phyloP scores from a whole-genome alignment of 2,888 invertebrate species.

The Brachypterus glaber region DNA sequence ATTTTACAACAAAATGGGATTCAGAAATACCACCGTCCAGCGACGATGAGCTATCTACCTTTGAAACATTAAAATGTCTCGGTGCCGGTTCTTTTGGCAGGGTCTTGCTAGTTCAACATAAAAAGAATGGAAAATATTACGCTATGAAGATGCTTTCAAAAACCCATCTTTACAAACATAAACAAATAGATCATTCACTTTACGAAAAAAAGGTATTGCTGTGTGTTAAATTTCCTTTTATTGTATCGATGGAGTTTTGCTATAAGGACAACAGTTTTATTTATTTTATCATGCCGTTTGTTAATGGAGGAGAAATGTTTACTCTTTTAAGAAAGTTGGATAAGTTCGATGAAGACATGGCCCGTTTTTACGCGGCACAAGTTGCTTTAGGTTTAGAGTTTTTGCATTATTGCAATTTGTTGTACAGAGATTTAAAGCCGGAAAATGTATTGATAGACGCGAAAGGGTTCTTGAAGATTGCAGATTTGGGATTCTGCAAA shows the following conservation, averaged over 20 bases:
- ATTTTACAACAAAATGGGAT: no score
- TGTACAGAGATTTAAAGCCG: slow-evolving; percentile 88
- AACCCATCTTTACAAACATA: slow-evolving; percentile 72
- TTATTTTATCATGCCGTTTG: slow-evolving; percentile 76
- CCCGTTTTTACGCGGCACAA: slow-evolving; percentile 85
- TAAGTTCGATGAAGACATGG: slow-evolving; percentile 62
- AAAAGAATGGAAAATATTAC: slow-evolving; percentile 49
- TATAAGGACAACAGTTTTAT: slow-evolving; percentile 79
- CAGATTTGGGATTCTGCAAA: slow-evolving; percentile 94
- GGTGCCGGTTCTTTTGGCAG: slow-evolving; percentile 90
- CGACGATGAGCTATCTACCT: no score
- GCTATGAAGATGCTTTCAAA: slow-evolving; percentile 88
- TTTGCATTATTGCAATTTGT: slow-evolving; percentile 73
- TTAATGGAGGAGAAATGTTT: slow-evolving; percentile 82
- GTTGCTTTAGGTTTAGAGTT: slow-evolving; percentile 85
- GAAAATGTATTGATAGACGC: slow-evolving; percentile 80
- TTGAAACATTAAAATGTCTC: no score
- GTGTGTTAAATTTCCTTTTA: slow-evolving; percentile 78
- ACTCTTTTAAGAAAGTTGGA: slow-evolving; percentile 54
- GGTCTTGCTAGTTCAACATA: slow-evolving; percentile 58
- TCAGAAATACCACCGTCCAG: no score
- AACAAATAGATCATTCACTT: slow-evolving; percentile 80
- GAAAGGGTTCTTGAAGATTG: slow-evolving; percentile 74
- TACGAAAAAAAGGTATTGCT: slow-evolving; percentile 86
- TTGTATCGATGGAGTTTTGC: slow-evolving; percentile 73